These are phyloP conservation scores for Dicycla oo DNA, from an alignment of 2,888 invertebrate genomes.

Conservation along the genomic window DNA sequence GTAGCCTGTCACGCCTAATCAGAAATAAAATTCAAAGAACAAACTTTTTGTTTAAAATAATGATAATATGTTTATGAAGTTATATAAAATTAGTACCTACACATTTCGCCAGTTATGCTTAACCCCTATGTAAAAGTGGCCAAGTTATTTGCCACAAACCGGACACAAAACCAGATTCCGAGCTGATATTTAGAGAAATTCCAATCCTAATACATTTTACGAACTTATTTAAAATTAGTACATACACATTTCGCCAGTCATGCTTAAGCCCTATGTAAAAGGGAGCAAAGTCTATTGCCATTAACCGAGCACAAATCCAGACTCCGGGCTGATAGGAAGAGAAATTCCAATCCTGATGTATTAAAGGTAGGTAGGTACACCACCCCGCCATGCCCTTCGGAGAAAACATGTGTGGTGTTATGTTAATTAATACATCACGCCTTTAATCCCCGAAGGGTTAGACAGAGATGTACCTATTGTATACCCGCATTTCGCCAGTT, in stretches of 20 bases:
- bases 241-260: no score
- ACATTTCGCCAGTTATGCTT: neutral
- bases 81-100: no score
- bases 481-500: no score
- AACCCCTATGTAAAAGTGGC: neutral
- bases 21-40: neutral
- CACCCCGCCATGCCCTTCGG: neutral
- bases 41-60: neutral
- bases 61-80: no score
- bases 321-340: neutral
- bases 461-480: no score
- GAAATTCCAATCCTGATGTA: neutral
- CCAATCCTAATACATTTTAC: neutral
- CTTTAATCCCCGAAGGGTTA: no score
- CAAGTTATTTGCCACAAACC: neutral
- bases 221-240: no score
- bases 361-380: neutral
- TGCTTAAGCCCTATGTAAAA: no score
- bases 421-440: neutral
- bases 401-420: neutral
- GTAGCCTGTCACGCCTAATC: no score
- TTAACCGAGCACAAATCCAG: no score
- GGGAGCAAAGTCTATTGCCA: no score
- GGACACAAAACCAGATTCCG: neutral
- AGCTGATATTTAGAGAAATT: neutral